Evolutionary conservation across 2,113 vertebrate genomes (phyloP).

Genomic region (Budorcas taxicolor): DNA sequence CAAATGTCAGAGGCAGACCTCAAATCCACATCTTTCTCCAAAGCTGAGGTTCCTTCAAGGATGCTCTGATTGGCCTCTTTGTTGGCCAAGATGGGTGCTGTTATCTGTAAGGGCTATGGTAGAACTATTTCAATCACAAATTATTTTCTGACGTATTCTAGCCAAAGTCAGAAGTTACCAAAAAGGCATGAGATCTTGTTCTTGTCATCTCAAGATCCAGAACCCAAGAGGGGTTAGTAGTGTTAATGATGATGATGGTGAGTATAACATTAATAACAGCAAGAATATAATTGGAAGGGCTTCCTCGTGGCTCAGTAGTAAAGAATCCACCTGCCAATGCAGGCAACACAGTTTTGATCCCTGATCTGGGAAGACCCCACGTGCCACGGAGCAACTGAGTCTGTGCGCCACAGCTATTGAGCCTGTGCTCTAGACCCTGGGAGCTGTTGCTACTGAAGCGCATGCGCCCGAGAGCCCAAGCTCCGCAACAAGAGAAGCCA

Average conservation of each 20-base stretch:
- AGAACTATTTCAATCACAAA: background rate
- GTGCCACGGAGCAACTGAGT: rapidly evolving
- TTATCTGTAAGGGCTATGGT: background rate
- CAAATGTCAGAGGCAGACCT: background rate
- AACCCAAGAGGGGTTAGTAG: background rate
- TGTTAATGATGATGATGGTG: background rate
- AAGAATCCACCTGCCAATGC: background rate
- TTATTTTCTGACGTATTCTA: background rate
- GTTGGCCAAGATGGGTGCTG: background rate
- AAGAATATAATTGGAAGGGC: background rate
- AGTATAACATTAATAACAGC: background rate
- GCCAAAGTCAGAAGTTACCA: background rate
- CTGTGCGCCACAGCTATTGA: background rate
- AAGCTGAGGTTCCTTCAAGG: background rate
- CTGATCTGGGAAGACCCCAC: background rate
- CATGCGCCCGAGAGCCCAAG: rapidly evolving
- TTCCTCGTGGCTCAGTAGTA: background rate
- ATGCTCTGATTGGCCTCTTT: background rate
- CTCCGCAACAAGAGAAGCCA: background rate
- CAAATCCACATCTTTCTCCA: background rate
- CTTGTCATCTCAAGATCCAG: background rate
- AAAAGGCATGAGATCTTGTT: background rate
- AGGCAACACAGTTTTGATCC: background rate
- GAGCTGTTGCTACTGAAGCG: background rate
- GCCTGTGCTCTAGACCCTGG: background rate